Evolutionary conservation across 1,140 invertebrate species (phyloP).

Genomic region (Nymphalis io): DNA sequence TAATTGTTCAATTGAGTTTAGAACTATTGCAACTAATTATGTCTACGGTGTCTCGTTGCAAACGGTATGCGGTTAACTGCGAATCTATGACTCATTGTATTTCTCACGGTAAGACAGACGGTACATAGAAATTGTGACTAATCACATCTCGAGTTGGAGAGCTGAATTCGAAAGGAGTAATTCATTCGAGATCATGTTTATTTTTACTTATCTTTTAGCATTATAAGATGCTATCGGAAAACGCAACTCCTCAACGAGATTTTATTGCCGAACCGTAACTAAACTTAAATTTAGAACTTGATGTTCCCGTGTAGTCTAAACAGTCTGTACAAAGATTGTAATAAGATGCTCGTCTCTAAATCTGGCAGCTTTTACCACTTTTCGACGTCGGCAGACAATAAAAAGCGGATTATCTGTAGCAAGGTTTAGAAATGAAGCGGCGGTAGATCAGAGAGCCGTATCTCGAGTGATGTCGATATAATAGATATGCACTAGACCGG

Average conservation of each 20-base stretch:
- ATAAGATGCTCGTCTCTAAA: conserved; percentile 39
- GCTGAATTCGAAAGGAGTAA: conserved; percentile 33
- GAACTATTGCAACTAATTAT: conserved; percentile 27
- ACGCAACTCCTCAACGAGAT: conserved; percentile 16
- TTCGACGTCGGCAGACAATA: conserved; percentile 42
- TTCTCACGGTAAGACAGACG: conserved; percentile 63
- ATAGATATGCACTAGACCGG: conserved; percentile 76
- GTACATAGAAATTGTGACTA: conserved; percentile 69
- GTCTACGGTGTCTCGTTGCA: conserved; percentile 27
- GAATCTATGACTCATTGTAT: conserved; percentile 65
- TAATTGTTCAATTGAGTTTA: conserved; percentile 31
- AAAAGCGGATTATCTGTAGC: conserved; percentile 61
- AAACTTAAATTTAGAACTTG: conserved; percentile 29
- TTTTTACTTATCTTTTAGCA: conserved; percentile 21
- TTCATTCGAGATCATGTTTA: conserved; percentile 35
- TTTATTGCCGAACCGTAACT: conserved; percentile 21
- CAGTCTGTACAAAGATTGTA: conserved; percentile 20
- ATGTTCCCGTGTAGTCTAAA: conserved; percentile 19
- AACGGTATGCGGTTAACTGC: conserved; percentile 40
- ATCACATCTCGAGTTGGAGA: conserved; percentile 48
- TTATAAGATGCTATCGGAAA: not conserved
- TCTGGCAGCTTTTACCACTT: conserved; percentile 46
- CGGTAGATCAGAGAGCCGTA: conserved; percentile 57
- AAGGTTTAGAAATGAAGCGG: conserved; percentile 68
- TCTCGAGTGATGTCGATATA: conserved; percentile 66